These are phyloP conservation scores for Incurvaria masculella DNA, from an alignment of 2,888 invertebrate genomes.

Conservation along the genomic window DNA sequence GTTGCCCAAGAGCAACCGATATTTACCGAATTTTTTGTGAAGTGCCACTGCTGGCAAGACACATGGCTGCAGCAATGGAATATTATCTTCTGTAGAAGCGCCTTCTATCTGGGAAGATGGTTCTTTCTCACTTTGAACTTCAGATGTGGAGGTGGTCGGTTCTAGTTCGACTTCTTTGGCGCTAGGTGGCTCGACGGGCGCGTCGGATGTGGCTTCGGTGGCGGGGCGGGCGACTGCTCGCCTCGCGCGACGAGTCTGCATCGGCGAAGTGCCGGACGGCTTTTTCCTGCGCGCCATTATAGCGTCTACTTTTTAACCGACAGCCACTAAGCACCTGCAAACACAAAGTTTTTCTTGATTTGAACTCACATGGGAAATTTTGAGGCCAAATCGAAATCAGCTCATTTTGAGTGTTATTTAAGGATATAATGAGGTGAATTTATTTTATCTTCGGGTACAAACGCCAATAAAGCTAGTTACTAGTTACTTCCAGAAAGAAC, in stretches of 20 bases:
- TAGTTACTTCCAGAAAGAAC: too few relatives aligned
- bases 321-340: constrained; percentile 34
- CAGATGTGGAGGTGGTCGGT: constrained; percentile 4
- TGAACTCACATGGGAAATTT: too few relatives aligned
- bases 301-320: constrained; percentile 19
- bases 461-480: too few relatives aligned
- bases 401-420: too few relatives aligned
- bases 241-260: constrained; percentile 39
- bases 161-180: constrained; percentile 16
- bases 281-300: constrained; percentile 47
- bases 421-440: too few relatives aligned
- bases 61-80: constrained; percentile 22
- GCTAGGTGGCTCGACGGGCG: constrained; percentile 8
- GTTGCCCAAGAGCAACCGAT: constrained; percentile 47
- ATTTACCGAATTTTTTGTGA: constrained; percentile 59
- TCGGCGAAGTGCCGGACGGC: constrained; percentile 28
- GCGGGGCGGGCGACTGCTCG: constrained; percentile 23
- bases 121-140: constrained; percentile 5
- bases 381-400: too few relatives aligned
- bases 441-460: too few relatives aligned
- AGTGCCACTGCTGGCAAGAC: constrained; percentile 34
- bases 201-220: constrained; percentile 29
- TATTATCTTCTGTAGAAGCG: constrained; percentile 11
- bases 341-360: constrained; percentile 18
- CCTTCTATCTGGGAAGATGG: constrained; percentile 13